Conservation (phyloP, 2,113 vertebrate genomes). For the Emydocephalus ijimae region DNA sequence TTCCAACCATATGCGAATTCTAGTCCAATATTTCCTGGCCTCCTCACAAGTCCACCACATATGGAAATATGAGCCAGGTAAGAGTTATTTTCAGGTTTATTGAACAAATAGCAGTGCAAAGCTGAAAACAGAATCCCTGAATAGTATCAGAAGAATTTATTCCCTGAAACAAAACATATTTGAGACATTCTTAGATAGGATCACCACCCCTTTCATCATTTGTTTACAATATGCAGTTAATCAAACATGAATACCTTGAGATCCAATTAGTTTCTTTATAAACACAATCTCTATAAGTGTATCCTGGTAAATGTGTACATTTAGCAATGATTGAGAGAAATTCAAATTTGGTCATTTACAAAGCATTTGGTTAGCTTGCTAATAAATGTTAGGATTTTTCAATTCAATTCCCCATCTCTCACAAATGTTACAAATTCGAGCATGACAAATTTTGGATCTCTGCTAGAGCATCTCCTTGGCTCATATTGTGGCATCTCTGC, state of each 20-base stretch:
- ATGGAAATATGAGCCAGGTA: too few relatives aligned
- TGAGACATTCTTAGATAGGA: neutral
- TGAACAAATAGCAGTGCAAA: neutral
- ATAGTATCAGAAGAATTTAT: neutral
- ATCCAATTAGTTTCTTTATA: neutral
- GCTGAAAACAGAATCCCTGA: neutral
- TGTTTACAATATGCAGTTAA: neutral
- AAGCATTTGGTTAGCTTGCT: neutral
- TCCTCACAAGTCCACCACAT: too few relatives aligned
- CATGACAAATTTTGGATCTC: neutral
- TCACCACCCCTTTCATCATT: neutral
- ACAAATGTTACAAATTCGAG: neutral
- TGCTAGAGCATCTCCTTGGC: neutral
- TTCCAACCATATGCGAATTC: too few relatives aligned
- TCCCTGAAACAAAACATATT: neutral
- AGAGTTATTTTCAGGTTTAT: neutral
- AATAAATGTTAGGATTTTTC: neutral
- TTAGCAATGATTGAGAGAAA: neutral
- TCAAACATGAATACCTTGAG: neutral
- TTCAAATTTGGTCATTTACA: neutral
- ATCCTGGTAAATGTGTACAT: neutral
- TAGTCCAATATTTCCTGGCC: too few relatives aligned
- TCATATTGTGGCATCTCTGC: neutral
- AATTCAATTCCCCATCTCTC: neutral
- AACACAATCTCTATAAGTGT: neutral